Conservation (phyloP, 2,113 vertebrate genomes). For the Psittacula cyanocephala region DNA sequence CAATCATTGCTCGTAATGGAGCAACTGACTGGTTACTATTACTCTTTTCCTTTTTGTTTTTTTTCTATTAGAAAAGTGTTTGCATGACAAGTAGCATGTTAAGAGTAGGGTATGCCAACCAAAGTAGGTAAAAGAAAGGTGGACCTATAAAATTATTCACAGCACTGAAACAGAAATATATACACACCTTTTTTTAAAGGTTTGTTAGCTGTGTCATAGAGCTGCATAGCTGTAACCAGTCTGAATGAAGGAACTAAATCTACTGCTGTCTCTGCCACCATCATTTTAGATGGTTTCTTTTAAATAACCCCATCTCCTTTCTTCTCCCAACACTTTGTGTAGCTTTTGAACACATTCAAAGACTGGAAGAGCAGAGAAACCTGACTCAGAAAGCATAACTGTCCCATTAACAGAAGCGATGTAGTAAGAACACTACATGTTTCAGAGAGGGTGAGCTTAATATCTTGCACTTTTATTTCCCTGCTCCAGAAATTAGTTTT, state of each 20-base stretch:
- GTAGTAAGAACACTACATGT: not conserved
- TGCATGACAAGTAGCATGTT: not conserved
- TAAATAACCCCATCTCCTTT: not conserved
- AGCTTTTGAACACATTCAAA: not conserved
- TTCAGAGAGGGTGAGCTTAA: not conserved
- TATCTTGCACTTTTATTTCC: not conserved
- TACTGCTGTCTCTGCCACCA: not conserved
- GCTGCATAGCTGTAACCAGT: not conserved
- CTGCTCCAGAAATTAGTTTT: not conserved
- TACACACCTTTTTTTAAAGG: not conserved
- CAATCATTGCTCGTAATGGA: not conserved
- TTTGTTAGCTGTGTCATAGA: not conserved
- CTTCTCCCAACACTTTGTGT: not conserved
- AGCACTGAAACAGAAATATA: not conserved
- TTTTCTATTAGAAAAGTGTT: not conserved
- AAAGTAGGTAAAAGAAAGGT: not conserved
- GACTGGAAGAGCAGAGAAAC: not conserved
- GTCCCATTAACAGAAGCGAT: not conserved
- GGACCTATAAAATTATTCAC: not conserved
- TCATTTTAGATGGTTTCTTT: not conserved
- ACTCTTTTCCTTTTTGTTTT: not conserved
- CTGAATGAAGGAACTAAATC: not conserved
- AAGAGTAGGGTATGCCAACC: not conserved
- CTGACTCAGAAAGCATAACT: not conserved
- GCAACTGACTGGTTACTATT: not conserved